Base-by-base conservation (phyloP, 2,113 vertebrate species). In the Sciurus niger region DNA sequence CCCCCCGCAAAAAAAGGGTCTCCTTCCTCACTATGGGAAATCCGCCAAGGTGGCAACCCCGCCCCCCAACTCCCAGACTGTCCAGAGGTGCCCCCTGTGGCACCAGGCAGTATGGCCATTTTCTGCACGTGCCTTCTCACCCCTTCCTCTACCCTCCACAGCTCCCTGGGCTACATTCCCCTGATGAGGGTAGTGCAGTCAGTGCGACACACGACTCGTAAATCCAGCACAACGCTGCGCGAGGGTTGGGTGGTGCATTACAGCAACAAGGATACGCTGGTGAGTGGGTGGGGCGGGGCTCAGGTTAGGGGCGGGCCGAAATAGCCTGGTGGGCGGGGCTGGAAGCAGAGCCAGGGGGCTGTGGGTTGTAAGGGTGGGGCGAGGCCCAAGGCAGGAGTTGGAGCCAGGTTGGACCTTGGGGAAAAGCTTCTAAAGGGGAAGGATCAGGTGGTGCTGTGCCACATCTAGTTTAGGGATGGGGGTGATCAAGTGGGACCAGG, bases 231-330 rank as follows among this genome's bases (percentile, higher is more conserved):
- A 1, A 98, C 99, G 5, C 98, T 99, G 88, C 99, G 99, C 18
- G 99, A 99, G 96, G 99, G 99, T 37, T 99, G 99, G 99, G 98
- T 99, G 98, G 99, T 99, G 91, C 99, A 99, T 97, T 99, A 99
- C 98, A 99, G 99, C 98, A 99, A 98, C 97, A 99, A 99, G 98
- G 99, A 99, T 97, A 99, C 99, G 8, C 98, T 99, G 99, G 99
- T 99, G 99, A 98, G 97, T 40, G 17, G 67, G 7, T 0, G 18
- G 20, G 73, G 51, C 6, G 3, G 51, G n/a, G 77, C 20, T 18
- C n/a, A 14, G 20, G 87, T 28, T 58, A 17, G 30, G 67, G 53
- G n/a, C 6, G 17, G 28, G 34, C 13, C 0, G 8, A 8, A 17
- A 17, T 24, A 22, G 30, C 8, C 32, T 22, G 22, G 60, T 13